These are phyloP conservation scores for Diplodus puntazzo DNA, from an alignment of 2,797 vertebrate species.

Conservation along the genomic window DNA sequence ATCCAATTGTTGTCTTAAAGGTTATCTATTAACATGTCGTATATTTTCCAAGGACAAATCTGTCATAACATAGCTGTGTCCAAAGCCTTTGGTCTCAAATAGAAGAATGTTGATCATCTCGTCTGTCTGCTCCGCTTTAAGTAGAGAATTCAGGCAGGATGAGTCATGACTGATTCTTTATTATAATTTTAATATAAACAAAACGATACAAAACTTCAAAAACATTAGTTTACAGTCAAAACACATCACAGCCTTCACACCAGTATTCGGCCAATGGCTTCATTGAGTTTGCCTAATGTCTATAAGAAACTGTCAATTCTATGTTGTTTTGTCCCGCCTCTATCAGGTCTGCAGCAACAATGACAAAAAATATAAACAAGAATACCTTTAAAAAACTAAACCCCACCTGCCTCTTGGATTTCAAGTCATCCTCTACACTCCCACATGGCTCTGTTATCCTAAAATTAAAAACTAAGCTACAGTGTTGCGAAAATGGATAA, in stretches of 20 bases:
- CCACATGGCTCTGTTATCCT: background rate
- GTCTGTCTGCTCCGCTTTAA: background rate
- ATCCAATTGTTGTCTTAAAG: background rate
- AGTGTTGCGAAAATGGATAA: background rate
- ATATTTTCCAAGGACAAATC: background rate
- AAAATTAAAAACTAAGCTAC: background rate
- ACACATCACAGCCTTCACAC: background rate
- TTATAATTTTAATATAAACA: constrained; percentile 35
- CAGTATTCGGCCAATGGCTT: background rate
- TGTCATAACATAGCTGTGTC: background rate
- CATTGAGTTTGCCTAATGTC: background rate
- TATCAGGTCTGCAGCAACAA: background rate
- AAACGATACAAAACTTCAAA: too few species aligned
- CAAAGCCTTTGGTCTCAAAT: background rate
- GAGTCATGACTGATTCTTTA: constrained; percentile 32
- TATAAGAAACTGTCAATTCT: background rate
- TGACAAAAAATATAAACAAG: background rate
- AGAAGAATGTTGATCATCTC: background rate
- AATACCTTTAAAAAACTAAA: background rate
- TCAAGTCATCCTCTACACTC: constrained; percentile 7
- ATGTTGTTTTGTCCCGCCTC: background rate
- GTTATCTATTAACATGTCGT: background rate
- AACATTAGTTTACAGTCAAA: background rate
- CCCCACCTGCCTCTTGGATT: background rate
- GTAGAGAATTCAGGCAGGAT: background rate